These are phyloP conservation scores for Porites evermanni DNA, from an alignment of 92 coral and sea anemone species.

Conservation along the genomic window DNA sequence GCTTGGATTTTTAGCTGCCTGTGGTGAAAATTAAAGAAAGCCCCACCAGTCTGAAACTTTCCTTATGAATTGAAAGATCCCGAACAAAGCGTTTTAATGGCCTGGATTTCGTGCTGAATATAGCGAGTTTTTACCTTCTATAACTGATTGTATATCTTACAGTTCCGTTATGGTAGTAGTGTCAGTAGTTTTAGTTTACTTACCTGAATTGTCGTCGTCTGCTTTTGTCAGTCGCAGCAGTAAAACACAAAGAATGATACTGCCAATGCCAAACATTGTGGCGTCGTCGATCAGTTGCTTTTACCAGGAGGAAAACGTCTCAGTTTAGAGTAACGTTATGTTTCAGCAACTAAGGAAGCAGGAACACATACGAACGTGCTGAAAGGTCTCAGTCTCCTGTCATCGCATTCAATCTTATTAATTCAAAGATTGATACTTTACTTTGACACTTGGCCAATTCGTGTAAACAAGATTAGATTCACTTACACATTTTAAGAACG, in stretches of 20 bases:
- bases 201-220: neutral
- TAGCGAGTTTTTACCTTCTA: too few relatives aligned
- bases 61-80: too few relatives aligned
- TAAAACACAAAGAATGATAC: constrained; percentile 1
- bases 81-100: too few relatives aligned
- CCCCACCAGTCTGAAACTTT: too few relatives aligned
- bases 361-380: constrained; percentile 21
- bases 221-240: constrained; percentile 15
- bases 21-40: neutral
- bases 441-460: neutral
- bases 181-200: neutral
- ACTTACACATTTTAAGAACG: neutral
- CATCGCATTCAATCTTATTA: constrained; percentile 9
- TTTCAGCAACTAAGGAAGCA: neutral
- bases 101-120: neutral
- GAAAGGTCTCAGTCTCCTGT: neutral
- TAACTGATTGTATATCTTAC: neutral
- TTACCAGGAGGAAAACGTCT: neutral
- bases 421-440: neutral
- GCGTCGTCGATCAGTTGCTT: neutral
- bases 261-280: neutral
- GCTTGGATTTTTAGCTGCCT: neutral
- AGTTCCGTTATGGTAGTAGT: neutral
- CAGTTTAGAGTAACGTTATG: neutral
- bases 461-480: neutral